Conservation (phyloP, 2,113 vertebrate genomes). For the Eubucco bourcierii region DNA sequence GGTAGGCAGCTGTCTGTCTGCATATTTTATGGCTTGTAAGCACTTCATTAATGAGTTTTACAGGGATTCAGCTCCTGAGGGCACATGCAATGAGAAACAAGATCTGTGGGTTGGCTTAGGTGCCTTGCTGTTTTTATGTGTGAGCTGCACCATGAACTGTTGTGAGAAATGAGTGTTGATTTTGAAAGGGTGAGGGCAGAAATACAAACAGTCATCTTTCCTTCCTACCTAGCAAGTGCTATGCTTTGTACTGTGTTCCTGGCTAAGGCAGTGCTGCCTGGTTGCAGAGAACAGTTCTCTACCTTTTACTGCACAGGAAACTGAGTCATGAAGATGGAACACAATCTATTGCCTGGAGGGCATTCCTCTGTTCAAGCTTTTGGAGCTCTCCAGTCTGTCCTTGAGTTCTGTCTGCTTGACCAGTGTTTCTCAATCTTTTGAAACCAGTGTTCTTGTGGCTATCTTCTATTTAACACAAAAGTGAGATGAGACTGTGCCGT, state of each 20-base stretch:
- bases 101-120: neutral
- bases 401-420: neutral
- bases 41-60: slow-evolving; percentile 39
- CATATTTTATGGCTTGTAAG: slow-evolving; percentile 28
- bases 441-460: neutral
- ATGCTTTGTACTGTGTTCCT: neutral
- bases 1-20: slow-evolving; percentile 51
- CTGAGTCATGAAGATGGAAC: neutral
- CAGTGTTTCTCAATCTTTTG: neutral
- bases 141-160: neutral
- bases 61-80: neutral
- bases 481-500: neutral
- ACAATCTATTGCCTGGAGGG: neutral
- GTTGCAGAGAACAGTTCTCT: neutral
- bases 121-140: neutral
- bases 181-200: neutral
- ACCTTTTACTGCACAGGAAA: neutral
- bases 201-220: neutral
- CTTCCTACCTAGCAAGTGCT: neutral
- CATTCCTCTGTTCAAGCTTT: neutral
- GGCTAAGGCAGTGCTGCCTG: neutral
- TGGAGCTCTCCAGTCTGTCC: neutral
- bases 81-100: neutral
- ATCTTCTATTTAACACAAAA: neutral
- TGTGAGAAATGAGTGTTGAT: neutral